Base-by-base conservation (phyloP, 2,797 vertebrate genomes). In the Falco peregrinus region DNA sequence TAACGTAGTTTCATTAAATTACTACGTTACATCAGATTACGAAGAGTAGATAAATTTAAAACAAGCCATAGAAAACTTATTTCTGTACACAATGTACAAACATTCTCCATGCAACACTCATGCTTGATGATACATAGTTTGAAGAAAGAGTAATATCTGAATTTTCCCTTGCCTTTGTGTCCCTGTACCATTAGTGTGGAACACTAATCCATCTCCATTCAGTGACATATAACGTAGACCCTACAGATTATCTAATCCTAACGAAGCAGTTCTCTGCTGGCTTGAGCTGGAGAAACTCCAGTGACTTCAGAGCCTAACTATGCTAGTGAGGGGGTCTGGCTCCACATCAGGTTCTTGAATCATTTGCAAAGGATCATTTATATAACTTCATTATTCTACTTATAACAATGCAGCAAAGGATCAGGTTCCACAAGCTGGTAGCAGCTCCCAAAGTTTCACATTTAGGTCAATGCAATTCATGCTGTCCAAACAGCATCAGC, bases 161-260 rank as follows among this genome's bases (percentile, higher is more conserved):
- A 79, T 82, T 93, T 77, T 86, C 74, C 83, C 67, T 76, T 86
- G 77, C 67, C 67, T 95, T 90, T 91, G 87, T 94, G 69, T 69
- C 70, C 64, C 75, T 76, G 43, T 45, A 59, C 69, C 29, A 54
- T 61, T 93, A 77, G 37, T 9, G 35, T 26, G 26, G 90, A 92
- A 94, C 79, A 64, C 25, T 25, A 96, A 96, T 92, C 84, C 84
- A 94, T 92, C 95, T 96, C 84, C 76, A 60, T 77, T 63, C 61
- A 63, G 76, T 63, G 84, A 82, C 90, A 92, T 10, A 25, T 33
- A 94, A 91, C 0, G 0, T 21, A 93, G 90, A 84, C 65, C 33
- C 41, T 63, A 78, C 5, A 91, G 51, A 61, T 92, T 45, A 96
- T 47, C 53, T 91, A 37, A 85, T 68, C 87, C 89, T 90, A 93